Evolutionary conservation across 2,888 invertebrate genomes (phyloP), one percentile per base, ranked within the genome.

Genomic region (Drosophila nr. fundita): DNA sequence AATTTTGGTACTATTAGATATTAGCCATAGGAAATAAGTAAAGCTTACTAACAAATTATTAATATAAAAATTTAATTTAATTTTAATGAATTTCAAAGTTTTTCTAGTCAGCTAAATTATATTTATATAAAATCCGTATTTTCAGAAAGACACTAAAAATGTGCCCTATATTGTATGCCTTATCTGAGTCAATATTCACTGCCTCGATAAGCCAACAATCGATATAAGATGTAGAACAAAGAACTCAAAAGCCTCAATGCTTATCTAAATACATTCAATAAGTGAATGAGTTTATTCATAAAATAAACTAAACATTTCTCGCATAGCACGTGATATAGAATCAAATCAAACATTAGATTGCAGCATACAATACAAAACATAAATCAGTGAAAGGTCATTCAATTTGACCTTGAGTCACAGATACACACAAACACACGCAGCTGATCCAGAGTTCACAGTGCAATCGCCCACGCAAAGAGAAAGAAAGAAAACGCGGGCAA

Each of bases 381-480:
- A 81, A 81, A 72, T 81, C 81, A 64, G 50, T 13, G 8, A 77
- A 77, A 78, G 78, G 77, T 78, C 64, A 80, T 64, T 58, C 58
- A 61, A 38, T 61, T 45, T 81, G 81, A 78, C 77, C 77, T 78
- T 78, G 77, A 64, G 53, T 54, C 30, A 62, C 30, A 60, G 62
- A 57, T 40, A 53, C 13, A 53, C 18, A 50, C 34, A 52, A 36
- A 2, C 27, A 50, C 40, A 38, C 49, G 29, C 65, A 40, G 57
- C 34, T 71, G 53, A 58, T 48, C 45, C 53, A 59, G 45, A 68
- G 73, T 72, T 66, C 68, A 72, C 58, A 71, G 66, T 71, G 66
- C 65, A 70, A 53, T 57, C 40, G 70, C 13, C n/a, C 29, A 24
- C 11, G 3, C 18, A 40, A 36, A 24, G 24, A 10, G 52, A 36